Evolutionary conservation across 92 coral and sea anemone genomes (phyloP).

Genomic region (Diadumene lineata): DNA sequence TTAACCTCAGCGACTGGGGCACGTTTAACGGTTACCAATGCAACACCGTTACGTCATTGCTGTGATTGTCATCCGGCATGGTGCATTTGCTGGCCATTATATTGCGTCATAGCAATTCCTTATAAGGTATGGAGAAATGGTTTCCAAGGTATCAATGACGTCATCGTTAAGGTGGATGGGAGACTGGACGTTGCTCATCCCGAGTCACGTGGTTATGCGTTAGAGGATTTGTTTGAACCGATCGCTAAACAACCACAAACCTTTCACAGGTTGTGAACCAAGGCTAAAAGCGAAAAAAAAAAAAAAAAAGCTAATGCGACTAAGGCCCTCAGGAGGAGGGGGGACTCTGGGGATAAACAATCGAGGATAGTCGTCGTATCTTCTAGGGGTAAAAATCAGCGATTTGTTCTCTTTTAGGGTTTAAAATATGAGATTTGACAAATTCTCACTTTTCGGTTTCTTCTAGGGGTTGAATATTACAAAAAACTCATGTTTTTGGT

Average conservation of each 20-base stretch:
- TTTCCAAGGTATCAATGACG: conserved; percentile 57
- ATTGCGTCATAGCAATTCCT: conserved; percentile 76
- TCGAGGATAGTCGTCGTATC: too few species aligned
- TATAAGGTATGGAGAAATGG: conserved; percentile 83
- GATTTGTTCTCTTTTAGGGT: too few species aligned
- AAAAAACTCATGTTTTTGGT: too few species aligned
- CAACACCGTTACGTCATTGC: conserved; percentile 66
- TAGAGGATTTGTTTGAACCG: conserved; percentile 9
- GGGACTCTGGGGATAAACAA: too few species aligned
- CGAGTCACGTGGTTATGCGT: conserved; percentile 13
- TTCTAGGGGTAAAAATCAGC: too few species aligned
- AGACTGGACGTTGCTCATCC: conserved; percentile 42
- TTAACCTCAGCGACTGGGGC: conserved; percentile 78
- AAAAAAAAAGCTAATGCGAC: too few species aligned
- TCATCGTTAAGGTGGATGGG: conserved; percentile 56
- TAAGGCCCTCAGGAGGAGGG: too few species aligned
- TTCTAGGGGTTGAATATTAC: too few species aligned
- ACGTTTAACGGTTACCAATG: conserved; percentile 66
- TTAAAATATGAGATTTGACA: too few species aligned
- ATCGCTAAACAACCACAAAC: conserved; percentile 14
- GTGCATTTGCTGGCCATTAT: conserved; percentile 90
- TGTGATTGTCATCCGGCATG: conserved; percentile 88
- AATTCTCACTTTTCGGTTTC: too few species aligned
- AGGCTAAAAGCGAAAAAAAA: too few species aligned
- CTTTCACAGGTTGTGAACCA: conserved; percentile 5